phyloP scores from a whole-genome alignment of 2,888 invertebrate species.

The Andrena chrysosceles region DNA sequence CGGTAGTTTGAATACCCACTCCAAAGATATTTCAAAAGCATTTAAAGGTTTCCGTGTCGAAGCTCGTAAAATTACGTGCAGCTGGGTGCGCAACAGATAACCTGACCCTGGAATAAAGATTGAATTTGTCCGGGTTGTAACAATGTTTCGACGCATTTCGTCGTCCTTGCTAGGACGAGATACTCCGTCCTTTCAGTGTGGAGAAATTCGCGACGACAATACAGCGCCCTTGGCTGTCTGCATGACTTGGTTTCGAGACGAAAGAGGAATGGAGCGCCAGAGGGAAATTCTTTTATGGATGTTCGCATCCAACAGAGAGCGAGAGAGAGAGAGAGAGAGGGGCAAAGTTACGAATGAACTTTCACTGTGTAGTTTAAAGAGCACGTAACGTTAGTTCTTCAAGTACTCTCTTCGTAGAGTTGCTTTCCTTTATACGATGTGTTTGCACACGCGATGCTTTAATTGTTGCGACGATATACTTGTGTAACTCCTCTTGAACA shows the following conservation, averaged over 20 bases:
- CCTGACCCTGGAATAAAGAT: not conserved
- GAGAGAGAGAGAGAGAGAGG: not conserved
- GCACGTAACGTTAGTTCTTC: not conserved
- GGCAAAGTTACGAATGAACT: conserved; percentile 1
- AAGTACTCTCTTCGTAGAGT: not conserved
- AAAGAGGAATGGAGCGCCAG: conserved; percentile 7
- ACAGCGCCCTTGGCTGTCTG: not conserved
- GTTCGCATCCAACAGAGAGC: not conserved
- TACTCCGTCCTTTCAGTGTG: not conserved
- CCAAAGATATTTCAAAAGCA: not conserved
- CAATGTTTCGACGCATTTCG: not conserved
- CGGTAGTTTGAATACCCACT: too few relatives aligned
- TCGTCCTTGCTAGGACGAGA: not conserved
- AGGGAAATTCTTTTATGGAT: conserved; percentile 26
- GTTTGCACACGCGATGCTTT: too few relatives aligned
- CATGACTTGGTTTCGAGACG: conserved; percentile 12
- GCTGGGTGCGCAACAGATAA: not conserved
- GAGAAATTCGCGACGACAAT: conserved; percentile 30
- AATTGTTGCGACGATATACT: too few relatives aligned
- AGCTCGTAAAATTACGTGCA: not conserved
- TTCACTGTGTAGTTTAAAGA: not conserved
- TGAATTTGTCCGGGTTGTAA: conserved; percentile 16
- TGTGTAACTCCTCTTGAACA: too few relatives aligned
- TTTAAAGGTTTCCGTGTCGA: not conserved
- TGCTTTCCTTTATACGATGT: not conserved